phyloP scores from a whole-genome alignment of 2,797 vertebrate species.

The Gallinago solitaria region DNA sequence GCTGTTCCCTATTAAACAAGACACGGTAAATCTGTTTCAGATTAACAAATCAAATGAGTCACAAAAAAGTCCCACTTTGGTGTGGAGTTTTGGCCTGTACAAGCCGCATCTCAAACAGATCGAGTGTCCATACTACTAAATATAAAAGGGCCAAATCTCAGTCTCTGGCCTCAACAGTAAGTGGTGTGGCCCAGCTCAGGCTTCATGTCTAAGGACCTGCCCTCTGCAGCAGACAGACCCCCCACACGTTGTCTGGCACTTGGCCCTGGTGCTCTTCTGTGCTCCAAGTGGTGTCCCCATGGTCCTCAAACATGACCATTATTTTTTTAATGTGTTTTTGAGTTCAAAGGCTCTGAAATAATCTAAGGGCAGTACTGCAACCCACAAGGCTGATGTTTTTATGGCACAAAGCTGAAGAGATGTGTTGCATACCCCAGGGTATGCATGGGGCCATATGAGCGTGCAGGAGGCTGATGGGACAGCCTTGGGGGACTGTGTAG shows the following conservation, averaged over 20 bases:
- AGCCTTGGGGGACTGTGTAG: background rate
- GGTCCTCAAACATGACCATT: background rate
- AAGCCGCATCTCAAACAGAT: constrained; percentile 19
- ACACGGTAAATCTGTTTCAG: constrained; percentile 49
- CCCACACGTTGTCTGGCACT: background rate
- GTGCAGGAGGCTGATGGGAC: background rate
- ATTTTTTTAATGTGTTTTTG: background rate
- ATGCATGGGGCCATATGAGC: background rate
- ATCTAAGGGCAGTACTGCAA: background rate
- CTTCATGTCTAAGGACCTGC: background rate
- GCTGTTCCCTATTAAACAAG: constrained; percentile 20
- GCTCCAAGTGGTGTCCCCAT: background rate
- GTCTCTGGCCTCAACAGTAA: background rate
- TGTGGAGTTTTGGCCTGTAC: constrained; percentile 18
- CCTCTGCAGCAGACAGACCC: background rate
- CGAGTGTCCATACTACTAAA: background rate
- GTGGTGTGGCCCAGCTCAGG: fast-evolving
- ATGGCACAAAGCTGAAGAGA: background rate
- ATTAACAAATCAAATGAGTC: constrained; percentile 44
- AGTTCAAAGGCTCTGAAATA: background rate
- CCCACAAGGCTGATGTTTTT: background rate
- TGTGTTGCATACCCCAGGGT: background rate
- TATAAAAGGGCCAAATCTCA: background rate
- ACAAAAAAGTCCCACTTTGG: background rate
- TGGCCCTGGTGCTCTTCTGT: background rate